A percentile compares a stretch with the other conserved stretches of the same genome.
phyloP scores from a whole-genome alignment of 2,888 invertebrate genomes.

The Tipula helvola region DNA sequence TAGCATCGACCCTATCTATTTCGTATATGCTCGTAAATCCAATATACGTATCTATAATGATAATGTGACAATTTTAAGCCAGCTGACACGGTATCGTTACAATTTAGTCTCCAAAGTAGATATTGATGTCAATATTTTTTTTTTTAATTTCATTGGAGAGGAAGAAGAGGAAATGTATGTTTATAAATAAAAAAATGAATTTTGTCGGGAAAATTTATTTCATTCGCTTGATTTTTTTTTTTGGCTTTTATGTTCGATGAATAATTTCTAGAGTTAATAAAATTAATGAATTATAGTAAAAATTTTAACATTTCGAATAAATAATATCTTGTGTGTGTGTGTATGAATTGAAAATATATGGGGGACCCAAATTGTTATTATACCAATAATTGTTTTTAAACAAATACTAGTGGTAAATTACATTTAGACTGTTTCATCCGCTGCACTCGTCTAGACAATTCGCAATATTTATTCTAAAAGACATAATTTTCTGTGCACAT shows the following conservation, averaged over 20 bases:
- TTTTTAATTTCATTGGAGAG: neutral
- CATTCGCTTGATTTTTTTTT: neutral
- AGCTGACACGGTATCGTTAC: neutral
- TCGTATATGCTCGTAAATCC: neutral
- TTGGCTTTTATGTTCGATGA: neutral
- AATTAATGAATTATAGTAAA: neutral
- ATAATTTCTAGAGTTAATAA: neutral
- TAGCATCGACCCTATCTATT: neutral
- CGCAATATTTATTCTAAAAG: neutral
- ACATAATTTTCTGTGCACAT: neutral
- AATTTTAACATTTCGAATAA: neutral
- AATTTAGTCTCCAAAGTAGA: neutral
- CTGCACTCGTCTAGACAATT: neutral
- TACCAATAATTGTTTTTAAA: neutral
- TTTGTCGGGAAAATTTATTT: neutral
- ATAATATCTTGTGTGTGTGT: neutral
- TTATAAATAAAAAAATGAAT: neutral
- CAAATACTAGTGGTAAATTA: neutral
- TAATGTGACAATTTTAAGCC: slow-evolving; percentile 4
- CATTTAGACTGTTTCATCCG: neutral
- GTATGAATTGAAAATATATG: neutral
- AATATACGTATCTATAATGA: neutral
- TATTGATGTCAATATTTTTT: neutral
- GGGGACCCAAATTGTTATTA: neutral
- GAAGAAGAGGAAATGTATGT: neutral